A percentile compares a stretch with the other conserved stretches of the same genome.
These are phyloP conservation scores for Tiaroga cobitis DNA, from an alignment of 2,797 vertebrate genomes.

Conservation along the genomic window DNA sequence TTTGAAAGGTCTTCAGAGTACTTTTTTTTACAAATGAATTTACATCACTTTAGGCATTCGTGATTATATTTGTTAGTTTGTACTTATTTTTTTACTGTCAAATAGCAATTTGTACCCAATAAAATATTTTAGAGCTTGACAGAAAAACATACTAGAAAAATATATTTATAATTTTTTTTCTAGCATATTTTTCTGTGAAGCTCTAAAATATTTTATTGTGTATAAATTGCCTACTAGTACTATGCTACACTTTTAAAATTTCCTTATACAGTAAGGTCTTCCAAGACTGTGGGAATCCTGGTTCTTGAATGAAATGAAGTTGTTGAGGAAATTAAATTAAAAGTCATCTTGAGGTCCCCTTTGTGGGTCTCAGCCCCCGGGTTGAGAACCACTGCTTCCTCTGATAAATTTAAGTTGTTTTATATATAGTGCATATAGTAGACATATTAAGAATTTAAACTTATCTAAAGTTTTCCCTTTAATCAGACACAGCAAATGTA, in stretches of 20 bases:
- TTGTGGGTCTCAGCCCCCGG: neutral
- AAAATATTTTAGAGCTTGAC: too few relatives aligned
- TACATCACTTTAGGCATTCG: neutral
- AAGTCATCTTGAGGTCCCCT: neutral
- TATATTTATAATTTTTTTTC: too few relatives aligned
- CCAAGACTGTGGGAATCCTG: neutral
- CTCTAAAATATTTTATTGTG: too few relatives aligned
- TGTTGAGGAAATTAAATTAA: neutral
- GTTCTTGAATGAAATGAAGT: neutral
- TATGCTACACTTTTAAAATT: neutral
- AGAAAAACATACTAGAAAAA: too few relatives aligned
- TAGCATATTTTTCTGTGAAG: too few relatives aligned
- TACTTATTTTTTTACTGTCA: too few relatives aligned
- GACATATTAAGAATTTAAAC: neutral
- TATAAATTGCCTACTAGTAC: too few relatives aligned
- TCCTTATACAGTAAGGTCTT: neutral
- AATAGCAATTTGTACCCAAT: too few relatives aligned
- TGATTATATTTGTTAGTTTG: too few relatives aligned
- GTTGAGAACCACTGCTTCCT: neutral
- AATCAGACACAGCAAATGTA: neutral
- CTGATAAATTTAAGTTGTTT: neutral
- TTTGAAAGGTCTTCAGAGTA: neutral
- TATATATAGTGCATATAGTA: neutral
- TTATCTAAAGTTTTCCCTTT: neutral
- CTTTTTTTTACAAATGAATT: neutral